Conservation (phyloP, 2,797 vertebrate species). For the Coranthus polyacanthus region DNA sequence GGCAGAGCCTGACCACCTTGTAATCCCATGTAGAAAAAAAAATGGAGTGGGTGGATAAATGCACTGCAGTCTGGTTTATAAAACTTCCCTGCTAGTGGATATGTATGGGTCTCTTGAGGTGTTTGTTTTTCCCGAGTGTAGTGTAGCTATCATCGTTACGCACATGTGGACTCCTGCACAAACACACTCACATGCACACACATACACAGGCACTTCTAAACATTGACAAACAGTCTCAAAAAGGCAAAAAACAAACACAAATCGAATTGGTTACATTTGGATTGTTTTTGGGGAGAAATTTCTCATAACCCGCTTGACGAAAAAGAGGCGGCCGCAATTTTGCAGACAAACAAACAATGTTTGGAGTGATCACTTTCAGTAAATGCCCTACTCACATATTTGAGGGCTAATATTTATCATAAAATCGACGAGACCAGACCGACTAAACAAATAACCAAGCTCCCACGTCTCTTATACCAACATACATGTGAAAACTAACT, state of each 20-base stretch:
- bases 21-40: slow-evolving; percentile 39
- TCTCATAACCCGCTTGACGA: slow-evolving; percentile 66
- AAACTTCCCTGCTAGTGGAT: slow-evolving; percentile 92
- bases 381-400: slow-evolving; percentile 79
- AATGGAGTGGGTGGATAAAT: slow-evolving; percentile 88
- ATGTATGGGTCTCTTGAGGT: slow-evolving; percentile 87
- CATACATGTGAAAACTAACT: slow-evolving; percentile 63
- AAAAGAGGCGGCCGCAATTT: slow-evolving; percentile 61
- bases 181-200: slow-evolving; percentile 32
- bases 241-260: slow-evolving; percentile 76
- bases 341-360: slow-evolving; percentile 81
- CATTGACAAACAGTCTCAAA: slow-evolving; percentile 73
- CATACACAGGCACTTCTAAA: slow-evolving; percentile 63
- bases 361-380: slow-evolving; percentile 78
- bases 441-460: slow-evolving; percentile 73
- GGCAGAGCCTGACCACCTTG: slow-evolving; percentile 88
- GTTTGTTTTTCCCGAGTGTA: slow-evolving; percentile 79
- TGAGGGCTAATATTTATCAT: slow-evolving; percentile 81
- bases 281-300: slow-evolving; percentile 57
- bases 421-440: slow-evolving; percentile 75
- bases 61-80: slow-evolving; percentile 85
- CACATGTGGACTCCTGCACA: slow-evolving; percentile 70
- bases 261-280: slow-evolving; percentile 75
- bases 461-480: slow-evolving; percentile 64
- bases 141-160: slow-evolving; percentile 76